These are phyloP conservation scores for Erynnis tages DNA, from an alignment of 2,888 invertebrate genomes.

Conservation along the genomic window DNA sequence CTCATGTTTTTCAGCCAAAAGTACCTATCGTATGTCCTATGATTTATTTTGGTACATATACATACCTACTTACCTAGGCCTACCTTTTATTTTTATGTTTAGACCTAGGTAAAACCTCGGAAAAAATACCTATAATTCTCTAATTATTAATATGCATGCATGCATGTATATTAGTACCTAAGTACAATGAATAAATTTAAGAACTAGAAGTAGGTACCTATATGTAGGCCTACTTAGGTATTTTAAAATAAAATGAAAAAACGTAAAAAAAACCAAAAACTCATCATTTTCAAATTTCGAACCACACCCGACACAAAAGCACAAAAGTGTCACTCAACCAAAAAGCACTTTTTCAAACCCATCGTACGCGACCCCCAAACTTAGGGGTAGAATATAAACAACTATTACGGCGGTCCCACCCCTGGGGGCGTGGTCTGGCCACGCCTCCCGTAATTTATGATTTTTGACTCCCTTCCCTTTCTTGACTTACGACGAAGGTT, in stretches of 20 bases:
- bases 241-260: neutral
- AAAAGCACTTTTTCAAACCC: conserved; percentile 15
- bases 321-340: conserved; percentile 6
- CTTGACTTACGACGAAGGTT: neutral
- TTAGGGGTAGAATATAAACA: conserved; percentile 24
- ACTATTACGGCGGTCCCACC: conserved; percentile 19
- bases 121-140: no score
- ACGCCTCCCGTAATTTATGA: conserved; percentile 36
- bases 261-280: neutral
- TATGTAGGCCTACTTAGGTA: no score
- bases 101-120: no score
- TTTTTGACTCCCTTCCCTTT: conserved; percentile 31
- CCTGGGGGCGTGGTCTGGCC: conserved; percentile 37
- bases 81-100: no score
- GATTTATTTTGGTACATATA: no score
- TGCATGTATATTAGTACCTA: no score
- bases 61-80: no score
- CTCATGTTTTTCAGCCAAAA: no score
- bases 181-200: no score
- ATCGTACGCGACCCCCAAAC: conserved; percentile 18
- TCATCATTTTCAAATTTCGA: neutral
- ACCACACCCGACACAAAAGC: conserved; percentile 6
- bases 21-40: no score
- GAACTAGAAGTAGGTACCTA: no score
- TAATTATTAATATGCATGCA: no score